phyloP scores from a whole-genome alignment of 2,797 vertebrate genomes.

The Ciconia nigra region DNA sequence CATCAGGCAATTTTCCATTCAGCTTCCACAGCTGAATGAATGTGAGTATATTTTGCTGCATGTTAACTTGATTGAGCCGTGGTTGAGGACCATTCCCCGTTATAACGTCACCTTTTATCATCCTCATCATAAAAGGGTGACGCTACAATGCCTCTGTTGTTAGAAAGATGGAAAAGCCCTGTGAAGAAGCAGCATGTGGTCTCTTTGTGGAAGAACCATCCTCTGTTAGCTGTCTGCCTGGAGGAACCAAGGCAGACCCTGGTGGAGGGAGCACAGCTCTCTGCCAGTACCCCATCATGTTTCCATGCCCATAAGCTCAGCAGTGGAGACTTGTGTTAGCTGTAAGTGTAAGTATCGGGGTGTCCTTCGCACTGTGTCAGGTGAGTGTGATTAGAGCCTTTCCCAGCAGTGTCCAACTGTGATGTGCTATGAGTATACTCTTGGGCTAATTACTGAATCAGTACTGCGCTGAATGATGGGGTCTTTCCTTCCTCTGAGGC shows the following conservation, averaged over 20 bases:
- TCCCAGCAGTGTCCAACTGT: neutral
- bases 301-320: neutral
- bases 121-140: neutral
- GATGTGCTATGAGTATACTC: neutral
- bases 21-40: neutral
- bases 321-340: rapidly evolving
- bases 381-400: neutral
- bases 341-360: neutral
- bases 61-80: neutral
- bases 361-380: rapidly evolving
- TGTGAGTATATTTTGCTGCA: rapidly evolving
- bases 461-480: neutral
- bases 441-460: neutral
- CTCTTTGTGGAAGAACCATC: neutral
- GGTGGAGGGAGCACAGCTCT: neutral
- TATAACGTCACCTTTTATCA: neutral
- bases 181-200: neutral
- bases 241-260: neutral
- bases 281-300: neutral
- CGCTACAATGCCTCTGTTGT: neutral
- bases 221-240: neutral
- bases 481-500: neutral
- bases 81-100: neutral
- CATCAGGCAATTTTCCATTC: neutral
- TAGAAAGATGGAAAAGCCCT: neutral